These are phyloP conservation scores for Pogonomyrmex californicus DNA, from an alignment of 1,140 invertebrate genomes.

Conservation along the genomic window DNA sequence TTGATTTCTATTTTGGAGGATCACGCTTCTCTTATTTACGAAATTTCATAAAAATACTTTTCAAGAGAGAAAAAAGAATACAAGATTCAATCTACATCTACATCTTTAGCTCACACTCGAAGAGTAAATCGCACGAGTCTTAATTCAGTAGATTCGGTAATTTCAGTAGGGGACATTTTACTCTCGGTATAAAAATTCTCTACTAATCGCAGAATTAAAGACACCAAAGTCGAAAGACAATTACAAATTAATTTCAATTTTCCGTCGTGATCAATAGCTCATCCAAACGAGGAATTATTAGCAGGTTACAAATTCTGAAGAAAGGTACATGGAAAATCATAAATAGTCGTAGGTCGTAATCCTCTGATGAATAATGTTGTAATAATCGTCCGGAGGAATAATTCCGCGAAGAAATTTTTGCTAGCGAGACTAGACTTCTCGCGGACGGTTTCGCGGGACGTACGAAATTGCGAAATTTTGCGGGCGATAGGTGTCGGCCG, in stretches of 20 bases:
- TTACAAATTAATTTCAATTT: background rate
- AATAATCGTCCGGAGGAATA: background rate
- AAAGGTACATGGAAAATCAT: background rate
- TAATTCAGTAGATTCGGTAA: background rate
- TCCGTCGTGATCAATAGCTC: background rate
- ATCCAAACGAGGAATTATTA: background rate
- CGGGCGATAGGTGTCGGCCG: background rate
- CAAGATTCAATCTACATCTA: background rate
- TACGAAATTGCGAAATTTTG: background rate
- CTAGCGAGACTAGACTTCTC: background rate
- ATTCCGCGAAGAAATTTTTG: background rate
- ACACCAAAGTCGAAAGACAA: background rate
- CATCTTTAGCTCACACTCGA: background rate
- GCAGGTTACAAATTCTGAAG: background rate
- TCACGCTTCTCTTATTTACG: background rate
- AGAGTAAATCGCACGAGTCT: conserved; percentile 1
- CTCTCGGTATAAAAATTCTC: background rate
- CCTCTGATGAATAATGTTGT: background rate
- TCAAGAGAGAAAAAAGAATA: background rate
- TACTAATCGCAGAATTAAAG: background rate
- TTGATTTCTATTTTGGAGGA: conserved; percentile 8
- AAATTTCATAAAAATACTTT: conserved; percentile 14
- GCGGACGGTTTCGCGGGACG: no score
- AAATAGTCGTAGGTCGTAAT: background rate
- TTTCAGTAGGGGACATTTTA: background rate